These are phyloP conservation scores for Gnatocerus cornutus DNA, from an alignment of 2,888 invertebrate species.

Conservation along the genomic window DNA sequence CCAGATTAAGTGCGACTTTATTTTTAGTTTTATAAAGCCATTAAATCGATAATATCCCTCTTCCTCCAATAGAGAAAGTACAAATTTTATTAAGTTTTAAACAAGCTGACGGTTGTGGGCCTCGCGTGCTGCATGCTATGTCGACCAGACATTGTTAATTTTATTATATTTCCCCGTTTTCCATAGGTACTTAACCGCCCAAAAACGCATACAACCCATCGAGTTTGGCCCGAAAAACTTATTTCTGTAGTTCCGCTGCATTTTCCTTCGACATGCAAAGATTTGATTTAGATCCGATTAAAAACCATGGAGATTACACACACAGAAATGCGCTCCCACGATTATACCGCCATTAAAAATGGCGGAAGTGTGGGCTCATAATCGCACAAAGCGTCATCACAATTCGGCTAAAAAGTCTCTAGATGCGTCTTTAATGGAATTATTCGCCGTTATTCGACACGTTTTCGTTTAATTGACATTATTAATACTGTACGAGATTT, in stretches of 20 bases:
- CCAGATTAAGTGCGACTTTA: conserved; percentile 21
- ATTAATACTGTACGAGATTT: conserved; percentile 16
- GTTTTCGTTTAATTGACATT: conserved; percentile 38
- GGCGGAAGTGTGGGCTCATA: conserved; percentile 15
- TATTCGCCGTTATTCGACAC: conserved; percentile 43
- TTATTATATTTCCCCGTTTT: conserved; percentile 42
- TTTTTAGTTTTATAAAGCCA: conserved; percentile 27
- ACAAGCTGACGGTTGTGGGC: conserved; percentile 35
- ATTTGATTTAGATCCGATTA: conserved; percentile 43
- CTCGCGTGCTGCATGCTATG: conserved; percentile 45
- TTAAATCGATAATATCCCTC: conserved; percentile 41
- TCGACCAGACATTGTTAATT: conserved; percentile 44
- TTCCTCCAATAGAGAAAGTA: conserved; percentile 34
- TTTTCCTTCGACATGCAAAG: conserved; percentile 39
- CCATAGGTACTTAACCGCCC: conserved; percentile 25
- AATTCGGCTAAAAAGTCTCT: conserved; percentile 31
- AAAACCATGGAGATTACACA: conserved; percentile 18
- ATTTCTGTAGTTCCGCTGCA: conserved; percentile 28
- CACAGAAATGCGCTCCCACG: conserved; percentile 35
- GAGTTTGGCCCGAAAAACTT: conserved; percentile 18
- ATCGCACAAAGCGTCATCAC: conserved; percentile 30
- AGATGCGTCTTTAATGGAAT: conserved; percentile 29
- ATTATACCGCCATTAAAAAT: conserved; percentile 45
- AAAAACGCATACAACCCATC: conserved; percentile 5
- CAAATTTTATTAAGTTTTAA: conserved; percentile 49